phyloP scores from a whole-genome alignment of 2,113 vertebrate species.

The Nannospalax galili region DNA sequence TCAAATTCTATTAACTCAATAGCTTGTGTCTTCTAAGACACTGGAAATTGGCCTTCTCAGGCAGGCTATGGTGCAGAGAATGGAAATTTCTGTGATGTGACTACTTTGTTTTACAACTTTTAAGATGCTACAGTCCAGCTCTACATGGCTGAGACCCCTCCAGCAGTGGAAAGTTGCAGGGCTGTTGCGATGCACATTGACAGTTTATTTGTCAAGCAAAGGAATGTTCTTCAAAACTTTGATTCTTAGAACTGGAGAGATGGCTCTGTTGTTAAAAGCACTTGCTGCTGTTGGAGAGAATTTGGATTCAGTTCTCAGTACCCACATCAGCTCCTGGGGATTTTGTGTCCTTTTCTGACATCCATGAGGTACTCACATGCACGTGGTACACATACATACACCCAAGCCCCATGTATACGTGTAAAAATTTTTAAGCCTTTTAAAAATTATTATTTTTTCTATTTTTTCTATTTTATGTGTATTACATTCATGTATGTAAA shows the following conservation, averaged over 20 bases:
- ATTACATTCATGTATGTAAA: background rate
- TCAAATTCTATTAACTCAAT: background rate
- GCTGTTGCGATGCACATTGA: rapidly evolving
- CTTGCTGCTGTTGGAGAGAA: too few species aligned
- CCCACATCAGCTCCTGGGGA: too few species aligned
- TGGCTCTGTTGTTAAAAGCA: too few species aligned
- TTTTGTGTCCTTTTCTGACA: too few species aligned
- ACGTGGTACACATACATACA: too few species aligned
- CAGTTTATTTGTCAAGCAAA: background rate
- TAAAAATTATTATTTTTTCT: background rate
- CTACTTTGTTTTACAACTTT: background rate
- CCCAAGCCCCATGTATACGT: too few species aligned
- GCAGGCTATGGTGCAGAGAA: background rate
- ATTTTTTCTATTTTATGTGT: background rate
- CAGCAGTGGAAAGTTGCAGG: background rate
- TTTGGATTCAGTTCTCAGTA: too few species aligned
- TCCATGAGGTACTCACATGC: too few species aligned
- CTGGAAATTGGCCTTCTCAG: background rate
- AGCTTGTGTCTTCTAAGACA: background rate
- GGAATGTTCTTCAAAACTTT: background rate
- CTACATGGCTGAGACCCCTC: background rate
- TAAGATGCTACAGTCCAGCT: background rate
- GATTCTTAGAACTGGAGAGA: background rate
- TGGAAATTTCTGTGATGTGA: background rate
- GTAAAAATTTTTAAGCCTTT: too few species aligned